Evolutionary conservation across 2,888 invertebrate genomes (phyloP), one percentile per base, ranked within the genome.

Genomic region (Gastracanthus pulcherrimus): DNA sequence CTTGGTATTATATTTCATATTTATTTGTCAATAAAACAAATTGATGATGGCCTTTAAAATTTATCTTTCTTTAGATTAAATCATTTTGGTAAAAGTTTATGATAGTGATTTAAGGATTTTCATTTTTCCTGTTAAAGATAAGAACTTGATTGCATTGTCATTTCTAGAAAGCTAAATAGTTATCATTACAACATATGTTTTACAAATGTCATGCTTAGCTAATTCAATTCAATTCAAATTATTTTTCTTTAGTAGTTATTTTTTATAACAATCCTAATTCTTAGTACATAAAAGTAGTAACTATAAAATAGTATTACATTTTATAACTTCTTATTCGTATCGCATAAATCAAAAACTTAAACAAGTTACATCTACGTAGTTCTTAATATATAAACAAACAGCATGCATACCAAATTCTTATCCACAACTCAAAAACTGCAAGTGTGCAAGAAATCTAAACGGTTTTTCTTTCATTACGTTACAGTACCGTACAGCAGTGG

Each of bases 401-500:
- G 55, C 51, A 23, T 55, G 2, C 23, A 23, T 23, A 55, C 11
- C 23, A 55, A 26, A 55, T 55, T 55, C 26, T 55, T 23, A 55
- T 26, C n/a, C 55, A 23, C 13, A 55, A 26, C 3, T 11, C 26
- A 55, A n/a, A 23, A 55, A 55, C 0, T 19, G 3, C 11, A 4
- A 55, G 55, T 55, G 26, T 2, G 55, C 34, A 62, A 62, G n/a
- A 13, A 9, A 34, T 62, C 7, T 62, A 62, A 62, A 19, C 9
- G 7, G n/a, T 45, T 6, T 11, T 16, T 7, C 9, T 34, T 72
- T 71, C 76, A 16, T 55, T 70, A n/a, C 34, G 7, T 84, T 82
- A n/a, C 78, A 84, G 80, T 74, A 77, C 83, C 79, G 58, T 74
- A 79, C 76, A 85, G 79, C 80, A 83, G 83, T 84, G 82, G 84